These are phyloP conservation scores for Drosophila neotestacea DNA, from an alignment of 2,888 invertebrate genomes.

Conservation along the genomic window DNA sequence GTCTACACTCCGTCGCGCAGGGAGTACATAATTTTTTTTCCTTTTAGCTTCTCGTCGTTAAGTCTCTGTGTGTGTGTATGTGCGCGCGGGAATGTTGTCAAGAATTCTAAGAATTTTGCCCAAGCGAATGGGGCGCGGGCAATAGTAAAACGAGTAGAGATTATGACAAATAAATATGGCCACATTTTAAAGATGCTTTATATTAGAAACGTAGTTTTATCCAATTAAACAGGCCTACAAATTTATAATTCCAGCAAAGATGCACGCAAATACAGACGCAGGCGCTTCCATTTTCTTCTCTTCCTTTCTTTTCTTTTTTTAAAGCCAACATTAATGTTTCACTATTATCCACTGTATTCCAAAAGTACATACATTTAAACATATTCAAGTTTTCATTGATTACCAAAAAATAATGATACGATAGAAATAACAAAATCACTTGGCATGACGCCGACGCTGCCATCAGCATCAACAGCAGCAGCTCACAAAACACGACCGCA, in stretches of 20 bases:
- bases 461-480: slow-evolving; percentile 39
- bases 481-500: slow-evolving; percentile 68
- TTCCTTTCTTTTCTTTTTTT: slow-evolving; percentile 14
- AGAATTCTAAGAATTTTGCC: slow-evolving; percentile 82
- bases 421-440: slow-evolving; percentile 54
- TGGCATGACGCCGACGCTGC: slow-evolving; percentile 60
- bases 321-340: not conserved
- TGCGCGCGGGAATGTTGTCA: slow-evolving; percentile 80
- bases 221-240: slow-evolving; percentile 10
- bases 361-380: slow-evolving; percentile 3
- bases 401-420: slow-evolving; percentile 40
- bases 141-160: slow-evolving; percentile 37
- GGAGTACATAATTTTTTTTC: slow-evolving; percentile 35
- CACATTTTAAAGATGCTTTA: slow-evolving; percentile 23
- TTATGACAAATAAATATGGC: slow-evolving; percentile 39
- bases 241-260: slow-evolving; percentile 23
- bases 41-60: slow-evolving; percentile 38
- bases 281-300: slow-evolving; percentile 10
- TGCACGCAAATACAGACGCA: slow-evolving; percentile 12
- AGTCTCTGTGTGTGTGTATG: slow-evolving; percentile 46
- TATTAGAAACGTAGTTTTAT: slow-evolving; percentile 9
- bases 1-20: slow-evolving; percentile 55
- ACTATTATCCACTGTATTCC: slow-evolving; percentile 18
- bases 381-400: slow-evolving; percentile 30
- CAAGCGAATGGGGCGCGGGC: slow-evolving; percentile 51